Conservation (phyloP, 2,888 invertebrate genomes). For the Unio pictorum region DNA sequence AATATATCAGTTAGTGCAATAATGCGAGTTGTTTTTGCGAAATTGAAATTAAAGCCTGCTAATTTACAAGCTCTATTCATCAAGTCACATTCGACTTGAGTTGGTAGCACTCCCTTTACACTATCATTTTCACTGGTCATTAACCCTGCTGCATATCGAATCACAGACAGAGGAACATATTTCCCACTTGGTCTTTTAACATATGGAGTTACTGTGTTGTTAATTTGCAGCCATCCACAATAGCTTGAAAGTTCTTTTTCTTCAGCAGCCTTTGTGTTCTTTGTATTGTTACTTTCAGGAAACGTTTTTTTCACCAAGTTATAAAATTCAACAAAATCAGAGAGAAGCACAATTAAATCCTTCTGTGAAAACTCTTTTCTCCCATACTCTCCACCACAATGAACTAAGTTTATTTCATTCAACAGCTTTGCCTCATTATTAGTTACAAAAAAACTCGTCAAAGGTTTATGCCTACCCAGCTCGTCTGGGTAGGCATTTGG, state of each 20-base stretch:
- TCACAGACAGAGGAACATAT: slow-evolving; percentile 83
- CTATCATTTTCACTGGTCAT: slow-evolving; percentile 44
- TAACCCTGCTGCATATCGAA: slow-evolving; percentile 66
- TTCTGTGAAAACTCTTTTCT: slow-evolving; percentile 88
- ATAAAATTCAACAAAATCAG: slow-evolving; percentile 90
- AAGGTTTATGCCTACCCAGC: slow-evolving; percentile 89
- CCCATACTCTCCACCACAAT: slow-evolving; percentile 92
- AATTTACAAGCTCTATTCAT: slow-evolving; percentile 63
- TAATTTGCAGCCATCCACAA: slow-evolving; percentile 72
- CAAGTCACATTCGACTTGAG: slow-evolving; percentile 57
- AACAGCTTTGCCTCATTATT: slow-evolving; percentile 90
- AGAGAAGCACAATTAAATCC: slow-evolving; percentile 90
- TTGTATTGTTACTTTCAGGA: slow-evolving; percentile 42
- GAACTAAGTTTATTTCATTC: slow-evolving; percentile 92
- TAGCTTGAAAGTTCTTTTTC: slow-evolving; percentile 13
- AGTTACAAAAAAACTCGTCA: slow-evolving; percentile 93
- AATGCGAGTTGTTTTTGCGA: slow-evolving; percentile 62
- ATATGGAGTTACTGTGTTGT: slow-evolving; percentile 94
- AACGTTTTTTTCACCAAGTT: slow-evolving; percentile 79
- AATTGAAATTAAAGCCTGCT: slow-evolving; percentile 63
- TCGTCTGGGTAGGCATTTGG: slow-evolving; percentile 79
- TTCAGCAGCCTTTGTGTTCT: neutral
- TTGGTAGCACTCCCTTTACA: slow-evolving; percentile 51
- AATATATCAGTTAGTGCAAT: slow-evolving; percentile 56
- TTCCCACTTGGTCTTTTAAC: slow-evolving; percentile 82